A percentile compares a stretch with the other conserved stretches of the same genome.
These are phyloP conservation scores for Tetropium fuscum DNA, from an alignment of 2,888 invertebrate genomes.

Conservation along the genomic window DNA sequence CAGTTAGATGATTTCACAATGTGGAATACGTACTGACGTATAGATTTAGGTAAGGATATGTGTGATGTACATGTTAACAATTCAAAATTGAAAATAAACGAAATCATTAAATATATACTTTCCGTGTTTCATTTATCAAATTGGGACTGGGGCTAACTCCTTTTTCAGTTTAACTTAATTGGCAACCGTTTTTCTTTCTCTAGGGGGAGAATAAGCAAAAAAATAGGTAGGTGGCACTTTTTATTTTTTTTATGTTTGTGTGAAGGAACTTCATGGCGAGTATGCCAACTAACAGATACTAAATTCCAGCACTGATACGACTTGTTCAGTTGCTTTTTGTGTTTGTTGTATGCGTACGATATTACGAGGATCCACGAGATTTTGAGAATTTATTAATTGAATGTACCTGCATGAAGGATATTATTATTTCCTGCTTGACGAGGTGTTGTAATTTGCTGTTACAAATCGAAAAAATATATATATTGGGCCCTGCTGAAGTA, in stretches of 20 bases:
- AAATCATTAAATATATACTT: constrained; percentile 59
- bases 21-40: constrained; percentile 34
- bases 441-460: background rate
- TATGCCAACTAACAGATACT: constrained; percentile 59
- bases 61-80: constrained; percentile 68
- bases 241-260: constrained; percentile 45
- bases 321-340: constrained; percentile 30
- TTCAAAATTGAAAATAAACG: constrained; percentile 67
- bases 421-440: constrained; percentile 2
- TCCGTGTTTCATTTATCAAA: constrained; percentile 55
- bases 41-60: constrained; percentile 63
- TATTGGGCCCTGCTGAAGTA: too few relatives aligned
- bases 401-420: too few relatives aligned
- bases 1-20: constrained; percentile 41
- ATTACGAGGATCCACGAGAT: too few relatives aligned
- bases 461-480: too few relatives aligned
- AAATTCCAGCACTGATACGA: constrained; percentile 61
- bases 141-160: constrained; percentile 28
- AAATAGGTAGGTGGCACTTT: constrained; percentile 64
- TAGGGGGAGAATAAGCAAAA: constrained; percentile 39
- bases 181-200: constrained; percentile 37
- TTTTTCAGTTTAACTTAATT: constrained; percentile 49
- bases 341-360: constrained; percentile 18
- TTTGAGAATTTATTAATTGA: too few relatives aligned
- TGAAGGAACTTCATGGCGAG: constrained; percentile 29